phyloP scores from a whole-genome alignment of 2,113 vertebrate genomes.

The Ceyx margarethae region DNA sequence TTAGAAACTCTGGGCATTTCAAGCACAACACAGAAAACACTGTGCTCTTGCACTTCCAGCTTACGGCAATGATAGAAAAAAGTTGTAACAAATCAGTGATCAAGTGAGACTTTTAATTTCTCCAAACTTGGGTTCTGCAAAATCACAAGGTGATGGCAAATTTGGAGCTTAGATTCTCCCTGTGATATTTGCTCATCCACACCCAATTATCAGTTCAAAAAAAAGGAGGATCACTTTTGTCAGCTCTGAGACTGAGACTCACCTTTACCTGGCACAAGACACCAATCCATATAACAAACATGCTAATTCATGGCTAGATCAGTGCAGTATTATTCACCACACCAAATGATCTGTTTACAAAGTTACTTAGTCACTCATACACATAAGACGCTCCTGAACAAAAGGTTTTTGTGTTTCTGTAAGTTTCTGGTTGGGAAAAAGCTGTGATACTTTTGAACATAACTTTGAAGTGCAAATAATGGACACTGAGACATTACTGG shows the following conservation, averaged over 20 bases:
- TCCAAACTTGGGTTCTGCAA: neutral
- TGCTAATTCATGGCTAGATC: neutral
- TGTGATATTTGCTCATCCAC: neutral
- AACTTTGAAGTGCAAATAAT: neutral
- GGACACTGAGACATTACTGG: neutral
- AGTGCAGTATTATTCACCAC: neutral
- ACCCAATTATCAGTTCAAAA: neutral
- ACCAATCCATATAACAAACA: neutral
- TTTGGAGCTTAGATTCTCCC: neutral
- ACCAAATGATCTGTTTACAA: neutral
- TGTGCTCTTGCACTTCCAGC: neutral
- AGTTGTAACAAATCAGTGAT: neutral
- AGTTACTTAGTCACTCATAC: neutral
- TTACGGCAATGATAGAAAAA: neutral
- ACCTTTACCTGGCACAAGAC: neutral
- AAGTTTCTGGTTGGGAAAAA: neutral
- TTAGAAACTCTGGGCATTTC: neutral
- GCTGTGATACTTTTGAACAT: neutral
- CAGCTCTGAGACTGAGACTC: neutral
- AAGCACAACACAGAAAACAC: slow-evolving; percentile 1
- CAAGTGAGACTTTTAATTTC: neutral
- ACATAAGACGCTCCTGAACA: neutral
- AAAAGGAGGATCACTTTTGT: neutral
- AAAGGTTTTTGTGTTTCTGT: neutral
- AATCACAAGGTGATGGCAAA: neutral